Base-by-base conservation (phyloP, 1,140 invertebrate species). In the Augochlora pura region DNA sequence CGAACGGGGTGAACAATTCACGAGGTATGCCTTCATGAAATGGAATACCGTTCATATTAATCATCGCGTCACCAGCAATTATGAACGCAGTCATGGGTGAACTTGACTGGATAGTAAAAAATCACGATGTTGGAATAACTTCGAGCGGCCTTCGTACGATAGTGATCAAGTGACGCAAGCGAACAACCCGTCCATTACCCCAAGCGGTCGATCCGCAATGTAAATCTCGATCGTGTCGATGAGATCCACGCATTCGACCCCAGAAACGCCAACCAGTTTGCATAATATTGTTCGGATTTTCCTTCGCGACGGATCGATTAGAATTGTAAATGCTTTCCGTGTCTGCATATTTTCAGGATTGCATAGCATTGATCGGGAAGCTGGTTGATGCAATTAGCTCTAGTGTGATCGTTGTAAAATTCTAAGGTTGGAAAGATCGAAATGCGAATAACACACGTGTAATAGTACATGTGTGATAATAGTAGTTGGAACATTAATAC, bases 71-170 rank as follows among this genome's bases (percentile, higher is more conserved):
- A 21, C 32, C 12, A 1, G 63, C 18, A 70, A 70, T 38, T 49
- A 42, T 39, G 54, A 49, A 62, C 60, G 39, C 39, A 18, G 18
- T 25, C 38, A 25, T 25, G 16, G 18, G 38, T 25, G 71, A 73
- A 77, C 52, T 83, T 71, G 72, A 65, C 67, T 77, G 18, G 39
- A 52, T 38, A 39, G 46, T n/a, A 23, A 42, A 78, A 68, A 52
- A 69, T 69, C 54, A 3, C 49, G 38, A 14, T 7, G n/a, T 42
- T 82, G 39, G 64, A 73, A 74, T 67, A 62, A 16, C 59, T 73
- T 39, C 10, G 3, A 18, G 18, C 25, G 63, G 14, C 60, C 64
- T 82, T 83, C 62, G 2, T 21, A 67, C 18, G 38, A 62, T 68
- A 46, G 72, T 42, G 63, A 65, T 57, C 52, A 39, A 74, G 4